Evolutionary conservation across 2,888 invertebrate species (phyloP), one percentile per base, ranked within the genome.

Genomic region (Trichopoda pennipes): DNA sequence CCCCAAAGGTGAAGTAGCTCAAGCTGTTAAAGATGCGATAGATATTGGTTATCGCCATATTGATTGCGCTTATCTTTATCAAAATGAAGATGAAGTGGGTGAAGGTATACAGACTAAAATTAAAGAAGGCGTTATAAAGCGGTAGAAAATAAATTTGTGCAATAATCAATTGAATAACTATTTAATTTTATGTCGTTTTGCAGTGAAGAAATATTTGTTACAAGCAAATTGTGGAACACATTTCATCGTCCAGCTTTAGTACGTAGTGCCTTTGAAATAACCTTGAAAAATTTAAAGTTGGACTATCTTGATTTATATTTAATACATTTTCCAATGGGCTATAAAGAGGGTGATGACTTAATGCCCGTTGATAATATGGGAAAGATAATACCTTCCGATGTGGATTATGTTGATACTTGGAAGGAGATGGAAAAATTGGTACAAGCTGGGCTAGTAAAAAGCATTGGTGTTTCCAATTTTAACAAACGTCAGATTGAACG

Each of bases 251-350:
- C 94, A 0, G 95, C 96, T 82, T 91, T 95, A 84, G 98, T 98
- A 10, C 93, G 94, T 61, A 92, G 93, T 0, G 95, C 95, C 0
- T 91, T 96, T 23, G 93, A 93, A 86, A 92, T 92, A 69, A 94
- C 96, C 0, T 90, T 98, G n/a, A 91, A 92, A 21, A 93, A 96
- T 90, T 92, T 98, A 16, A 93, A 94, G 10, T 87, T 97, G 0
- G 92, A 94, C 0, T 98, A 98, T 87, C 87, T 98, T 66, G 97
- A 98, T 90, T 92, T 98, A 49, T 98, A 97, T 88, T 92, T 98
- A 9, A 96, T 98, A 49, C 98, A 98, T 90, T 98, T 97, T 97
- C 98, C 98, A 0, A 93, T 96, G 88, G 97, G 93, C 0, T 97
- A 95, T 88, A 94, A 95, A 92, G 96, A 96, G 93, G 95, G 95